Percentiles rank a stretch among this genome's conserved stretches.
phyloP scores from a whole-genome alignment of 2,888 invertebrate genomes.

The Parnassius mnemosyne region DNA sequence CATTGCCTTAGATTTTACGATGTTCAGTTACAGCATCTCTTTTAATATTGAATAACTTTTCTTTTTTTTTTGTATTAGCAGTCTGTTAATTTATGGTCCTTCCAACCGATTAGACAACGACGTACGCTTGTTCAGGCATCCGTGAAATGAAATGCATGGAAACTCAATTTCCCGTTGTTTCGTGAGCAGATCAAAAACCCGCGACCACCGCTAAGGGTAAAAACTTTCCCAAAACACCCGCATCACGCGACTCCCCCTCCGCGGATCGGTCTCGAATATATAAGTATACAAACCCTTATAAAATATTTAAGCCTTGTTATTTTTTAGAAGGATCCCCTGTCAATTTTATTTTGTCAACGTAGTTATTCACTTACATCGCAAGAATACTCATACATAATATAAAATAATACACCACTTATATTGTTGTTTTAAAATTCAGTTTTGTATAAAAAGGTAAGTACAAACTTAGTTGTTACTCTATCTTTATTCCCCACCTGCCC shows the following conservation, averaged over 20 bases:
- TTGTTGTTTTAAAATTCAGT: too few species aligned
- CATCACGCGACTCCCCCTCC: slow-evolving; percentile 7
- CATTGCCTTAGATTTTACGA: too few species aligned
- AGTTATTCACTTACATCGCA: slow-evolving; percentile 20
- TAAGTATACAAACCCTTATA: slow-evolving; percentile 40
- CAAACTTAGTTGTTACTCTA: too few species aligned
- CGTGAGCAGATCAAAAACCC: slow-evolving; percentile 43
- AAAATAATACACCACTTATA: too few species aligned
- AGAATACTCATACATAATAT: not conserved
- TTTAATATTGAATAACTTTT: not conserved
- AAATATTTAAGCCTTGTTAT: slow-evolving; percentile 54
- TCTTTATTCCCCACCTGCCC: too few species aligned
- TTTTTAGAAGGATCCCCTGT: slow-evolving; percentile 30
- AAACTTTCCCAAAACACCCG: slow-evolving; percentile 52
- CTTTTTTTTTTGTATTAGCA: not conserved
- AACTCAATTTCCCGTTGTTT: slow-evolving; percentile 59
- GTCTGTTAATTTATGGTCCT: slow-evolving; percentile 17
- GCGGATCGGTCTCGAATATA: slow-evolving; percentile 19
- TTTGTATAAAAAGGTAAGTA: too few species aligned
- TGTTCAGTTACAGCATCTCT: too few species aligned
- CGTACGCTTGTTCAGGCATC: slow-evolving; percentile 35
- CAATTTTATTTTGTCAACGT: slow-evolving; percentile 26
- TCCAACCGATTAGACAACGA: slow-evolving; percentile 39
- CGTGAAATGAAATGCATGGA: slow-evolving; percentile 52
- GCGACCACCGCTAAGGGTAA: slow-evolving; percentile 42